phyloP scores from a whole-genome alignment of 2,113 vertebrate species.

The Oreochromis spilurus region DNA sequence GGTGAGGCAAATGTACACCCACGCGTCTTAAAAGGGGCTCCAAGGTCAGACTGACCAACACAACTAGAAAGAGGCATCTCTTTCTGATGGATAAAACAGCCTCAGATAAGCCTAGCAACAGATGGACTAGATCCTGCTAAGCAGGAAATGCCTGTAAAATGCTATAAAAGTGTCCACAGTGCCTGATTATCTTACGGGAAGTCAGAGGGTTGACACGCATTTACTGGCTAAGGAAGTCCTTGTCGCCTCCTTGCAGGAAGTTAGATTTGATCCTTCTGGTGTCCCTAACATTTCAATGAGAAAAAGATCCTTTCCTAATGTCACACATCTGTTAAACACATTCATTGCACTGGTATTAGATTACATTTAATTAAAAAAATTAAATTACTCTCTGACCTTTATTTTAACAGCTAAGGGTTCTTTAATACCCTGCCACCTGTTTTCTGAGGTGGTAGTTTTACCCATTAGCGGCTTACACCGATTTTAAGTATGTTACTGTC shows the following conservation, averaged over 20 bases:
- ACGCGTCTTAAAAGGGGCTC: constrained; percentile 34
- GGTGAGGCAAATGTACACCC: constrained; percentile 22
- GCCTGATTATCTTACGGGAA: constrained; percentile 20
- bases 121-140: constrained; percentile 37
- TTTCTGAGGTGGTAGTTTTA: background rate
- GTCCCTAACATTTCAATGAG: background rate
- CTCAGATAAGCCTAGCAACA: constrained; percentile 37
- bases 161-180: constrained; percentile 41
- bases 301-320: background rate
- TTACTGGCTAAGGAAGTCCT: background rate
- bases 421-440: background rate
- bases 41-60: constrained; percentile 45
- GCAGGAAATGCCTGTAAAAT: constrained; percentile 45
- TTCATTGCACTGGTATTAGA: background rate
- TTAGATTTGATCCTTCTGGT: background rate
- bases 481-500: background rate
- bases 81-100: constrained; percentile 25
- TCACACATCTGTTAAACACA: background rate
- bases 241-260: background rate
- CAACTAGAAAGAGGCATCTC: background rate
- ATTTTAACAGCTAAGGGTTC: background rate
- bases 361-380: background rate
- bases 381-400: background rate
- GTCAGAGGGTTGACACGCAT: constrained; percentile 10
- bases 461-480: background rate